Evolutionary conservation across 2,888 invertebrate genomes (phyloP).

Genomic region (Mesodorylaimus sp.): DNA sequence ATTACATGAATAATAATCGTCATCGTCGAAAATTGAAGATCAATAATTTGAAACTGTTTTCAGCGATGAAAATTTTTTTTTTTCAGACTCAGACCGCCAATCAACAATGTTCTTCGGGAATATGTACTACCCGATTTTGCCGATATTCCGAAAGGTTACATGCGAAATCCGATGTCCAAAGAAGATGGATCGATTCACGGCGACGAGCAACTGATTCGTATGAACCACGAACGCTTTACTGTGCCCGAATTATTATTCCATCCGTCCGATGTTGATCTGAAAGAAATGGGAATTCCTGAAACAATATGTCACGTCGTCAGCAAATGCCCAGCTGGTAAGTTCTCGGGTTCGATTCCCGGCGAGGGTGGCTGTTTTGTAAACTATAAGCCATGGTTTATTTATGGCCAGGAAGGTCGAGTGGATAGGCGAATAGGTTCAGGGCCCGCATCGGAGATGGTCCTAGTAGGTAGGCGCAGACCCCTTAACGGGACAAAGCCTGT

Average conservation of each 20-base stretch:
- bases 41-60: too few species aligned
- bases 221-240: slow-evolving; percentile 79
- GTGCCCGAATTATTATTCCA: slow-evolving; percentile 84
- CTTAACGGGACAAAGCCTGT: too few species aligned
- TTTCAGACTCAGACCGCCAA: slow-evolving; percentile 33
- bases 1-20: too few species aligned
- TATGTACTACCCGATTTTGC: slow-evolving; percentile 94
- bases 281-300: slow-evolving; percentile 74
- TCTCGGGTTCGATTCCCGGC: too few species aligned
- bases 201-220: slow-evolving; percentile 51
- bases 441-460: too few species aligned
- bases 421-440: too few species aligned
- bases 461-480: too few species aligned
- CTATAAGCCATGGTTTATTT: too few species aligned
- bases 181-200: not conserved
- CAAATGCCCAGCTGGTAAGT: slow-evolving; percentile 45
- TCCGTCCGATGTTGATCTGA: slow-evolving; percentile 81
- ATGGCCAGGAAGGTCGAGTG: too few species aligned
- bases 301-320: slow-evolving; percentile 57
- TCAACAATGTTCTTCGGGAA: slow-evolving; percentile 54
- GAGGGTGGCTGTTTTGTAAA: too few species aligned
- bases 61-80: too few species aligned
- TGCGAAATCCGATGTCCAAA: slow-evolving; percentile 32
- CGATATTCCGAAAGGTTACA: slow-evolving; percentile 58
- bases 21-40: too few species aligned